Evolutionary conservation across 2,113 vertebrate genomes (phyloP), one percentile per base, ranked within the genome.

Genomic region (Oxyura jamaicensis): DNA sequence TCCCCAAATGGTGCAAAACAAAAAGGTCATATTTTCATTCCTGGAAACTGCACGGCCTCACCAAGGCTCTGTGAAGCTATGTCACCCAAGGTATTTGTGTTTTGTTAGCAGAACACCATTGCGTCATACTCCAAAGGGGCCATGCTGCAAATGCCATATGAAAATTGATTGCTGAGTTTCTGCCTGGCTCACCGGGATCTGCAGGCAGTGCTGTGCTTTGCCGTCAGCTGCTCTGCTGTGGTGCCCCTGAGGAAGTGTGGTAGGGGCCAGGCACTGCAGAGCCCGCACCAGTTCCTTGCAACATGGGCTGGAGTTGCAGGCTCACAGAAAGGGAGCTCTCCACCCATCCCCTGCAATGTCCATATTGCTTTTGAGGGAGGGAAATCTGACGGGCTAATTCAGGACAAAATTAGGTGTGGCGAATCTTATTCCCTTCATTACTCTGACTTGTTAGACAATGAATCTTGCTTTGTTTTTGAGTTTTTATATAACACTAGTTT

Each of bases 1-100:
- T 95, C n/a, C 60, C 60, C 26, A 93, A 95, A 83, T 7, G 31
- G 29, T 66, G 68, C 52, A 82, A 87, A 86, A 84, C 28, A 68
- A 55, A 93, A 91, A 84, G 52, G 71, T 92, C 59, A 13, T 83
- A 46, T 58, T 87, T 82, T 76, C 42, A 73, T 44, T 39, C 53
- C 41, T 91, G 5, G 3, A 29, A 87, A 62, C n/a, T 16, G 31
- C 4, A 3, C 29, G 68, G 35, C 28, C 42, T 79, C 1, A 1
- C 55, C n/a, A 29, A 65, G 36, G 66, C 63, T 84, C 72, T 42
- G 16, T 35, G 59, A 67, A 88, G 39, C 28, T 77, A 66, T 84
- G 93, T 83, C 50, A 83, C 46, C 53, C 12, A 7, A 56, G 28
- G 17, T 71, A 44, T 88, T 86, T 76, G 44, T 63, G 29, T 79